Percentiles rank a stretch among this genome's conserved stretches.
Evolutionary conservation across 2,888 invertebrate species (phyloP).

Genomic region (Rhopalosiphum nymphaeae): DNA sequence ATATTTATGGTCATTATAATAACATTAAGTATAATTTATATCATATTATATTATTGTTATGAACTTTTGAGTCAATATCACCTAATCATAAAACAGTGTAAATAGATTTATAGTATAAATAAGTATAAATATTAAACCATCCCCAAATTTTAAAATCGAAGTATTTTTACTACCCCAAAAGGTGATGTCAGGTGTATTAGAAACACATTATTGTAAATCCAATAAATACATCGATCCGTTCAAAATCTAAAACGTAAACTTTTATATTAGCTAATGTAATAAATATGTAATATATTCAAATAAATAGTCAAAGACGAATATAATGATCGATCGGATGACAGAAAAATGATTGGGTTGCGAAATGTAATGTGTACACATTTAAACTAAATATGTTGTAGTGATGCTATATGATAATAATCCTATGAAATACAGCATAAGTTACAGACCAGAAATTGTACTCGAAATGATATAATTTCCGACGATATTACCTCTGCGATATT

Average conservation of each 20-base stretch:
- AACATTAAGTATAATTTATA: too few species aligned
- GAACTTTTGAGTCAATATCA: too few species aligned
- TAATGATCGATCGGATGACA: slow-evolving; percentile 17
- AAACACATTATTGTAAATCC: too few species aligned
- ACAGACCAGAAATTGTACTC: not conserved
- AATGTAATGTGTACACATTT: not conserved
- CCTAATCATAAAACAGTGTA: too few species aligned
- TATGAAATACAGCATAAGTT: not conserved
- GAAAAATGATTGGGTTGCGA: slow-evolving; percentile 12
- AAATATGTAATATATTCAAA: not conserved
- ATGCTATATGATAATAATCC: not conserved
- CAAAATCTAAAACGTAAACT: not conserved
- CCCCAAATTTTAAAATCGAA: too few species aligned
- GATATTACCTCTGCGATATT: not conserved
- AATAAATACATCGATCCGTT: too few species aligned
- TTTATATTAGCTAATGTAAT: not conserved
- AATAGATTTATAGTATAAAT: too few species aligned
- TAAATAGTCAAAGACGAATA: not conserved
- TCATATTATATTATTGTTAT: too few species aligned
- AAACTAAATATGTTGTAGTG: not conserved
- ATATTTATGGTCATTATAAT: too few species aligned
- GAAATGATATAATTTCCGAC: not conserved
- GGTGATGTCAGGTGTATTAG: too few species aligned
- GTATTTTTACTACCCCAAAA: too few species aligned
- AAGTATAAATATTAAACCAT: too few species aligned